A percentile compares a stretch with the other conserved stretches of the same genome.
These are phyloP conservation scores for Acropora tenuis DNA, from an alignment of 64 coral and sea anemone genomes.

Conservation along the genomic window DNA sequence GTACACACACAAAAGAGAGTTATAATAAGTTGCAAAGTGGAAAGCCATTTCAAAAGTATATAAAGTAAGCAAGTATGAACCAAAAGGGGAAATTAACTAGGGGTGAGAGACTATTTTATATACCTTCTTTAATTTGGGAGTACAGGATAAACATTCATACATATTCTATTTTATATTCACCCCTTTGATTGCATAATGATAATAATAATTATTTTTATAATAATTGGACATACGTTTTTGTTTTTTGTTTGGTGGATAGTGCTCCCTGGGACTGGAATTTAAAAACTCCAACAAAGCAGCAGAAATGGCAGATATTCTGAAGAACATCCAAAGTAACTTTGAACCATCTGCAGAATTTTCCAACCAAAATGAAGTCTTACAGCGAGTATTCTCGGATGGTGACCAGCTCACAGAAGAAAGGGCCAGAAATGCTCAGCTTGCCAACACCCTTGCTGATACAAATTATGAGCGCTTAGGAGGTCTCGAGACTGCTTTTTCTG, in stretches of 20 bases:
- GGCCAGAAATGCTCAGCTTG: slow-evolving; percentile 41
- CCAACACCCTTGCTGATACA: slow-evolving; percentile 41
- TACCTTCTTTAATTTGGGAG: too few relatives aligned
- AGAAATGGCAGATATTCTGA: slow-evolving; percentile 55
- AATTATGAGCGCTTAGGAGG: neutral
- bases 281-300: slow-evolving; percentile 53
- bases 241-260: neutral
- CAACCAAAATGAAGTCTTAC: slow-evolving; percentile 4
- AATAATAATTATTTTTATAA: too few relatives aligned
- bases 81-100: too few relatives aligned
- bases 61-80: neutral
- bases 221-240: neutral
- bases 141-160: neutral
- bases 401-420: slow-evolving; percentile 43
- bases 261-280: slow-evolving; percentile 44
- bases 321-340: slow-evolving; percentile 31
- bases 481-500: slow-evolving; percentile 41
- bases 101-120: too few relatives aligned
- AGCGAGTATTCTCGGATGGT: slow-evolving; percentile 33
- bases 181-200: neutral
- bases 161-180: neutral
- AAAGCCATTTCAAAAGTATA: neutral
- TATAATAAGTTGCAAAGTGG: neutral
- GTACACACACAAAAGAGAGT: neutral
- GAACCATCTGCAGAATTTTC: slow-evolving; percentile 15